These are phyloP conservation scores for Gisinianus flammeolus DNA, from an alignment of 2,888 invertebrate species.

Conservation along the genomic window DNA sequence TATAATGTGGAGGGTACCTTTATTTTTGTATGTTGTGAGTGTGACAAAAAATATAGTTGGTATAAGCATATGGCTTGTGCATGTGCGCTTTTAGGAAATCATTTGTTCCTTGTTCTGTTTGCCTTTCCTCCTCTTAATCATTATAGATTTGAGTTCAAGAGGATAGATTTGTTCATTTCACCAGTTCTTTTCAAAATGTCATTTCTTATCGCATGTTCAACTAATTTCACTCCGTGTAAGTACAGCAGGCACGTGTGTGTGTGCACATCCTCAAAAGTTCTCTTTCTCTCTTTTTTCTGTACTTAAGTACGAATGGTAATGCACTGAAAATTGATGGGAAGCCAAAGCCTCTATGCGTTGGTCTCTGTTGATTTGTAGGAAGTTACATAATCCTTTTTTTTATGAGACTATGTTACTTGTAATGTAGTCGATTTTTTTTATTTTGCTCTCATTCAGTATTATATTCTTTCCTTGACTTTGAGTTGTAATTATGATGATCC, in stretches of 20 bases:
- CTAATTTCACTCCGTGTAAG: not conserved
- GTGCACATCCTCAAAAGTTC: not conserved
- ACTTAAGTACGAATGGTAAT: not conserved
- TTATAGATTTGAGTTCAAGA: not conserved
- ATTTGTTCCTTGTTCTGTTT: not conserved
- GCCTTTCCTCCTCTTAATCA: not conserved
- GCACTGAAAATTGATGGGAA: conserved; percentile 6
- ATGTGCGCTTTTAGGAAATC: not conserved
- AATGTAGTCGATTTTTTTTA: not conserved
- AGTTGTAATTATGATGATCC: not conserved
- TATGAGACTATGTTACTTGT: not conserved
- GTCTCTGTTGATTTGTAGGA: not conserved
- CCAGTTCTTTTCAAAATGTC: not conserved
- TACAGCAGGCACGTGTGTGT: not conserved
- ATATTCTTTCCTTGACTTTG: not conserved
- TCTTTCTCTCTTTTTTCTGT: not conserved
- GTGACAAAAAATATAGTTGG: no score
- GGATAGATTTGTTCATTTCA: not conserved
- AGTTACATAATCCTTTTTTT: not conserved
- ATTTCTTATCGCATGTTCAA: not conserved
- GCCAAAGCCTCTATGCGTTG: conserved; percentile 3
- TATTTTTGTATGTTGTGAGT: no score
- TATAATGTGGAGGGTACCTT: no score
- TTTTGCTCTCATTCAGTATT: not conserved
- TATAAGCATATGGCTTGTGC: no score